Evolutionary conservation across 2,888 invertebrate genomes (phyloP).

Genomic region (Parnassius glacialis): DNA sequence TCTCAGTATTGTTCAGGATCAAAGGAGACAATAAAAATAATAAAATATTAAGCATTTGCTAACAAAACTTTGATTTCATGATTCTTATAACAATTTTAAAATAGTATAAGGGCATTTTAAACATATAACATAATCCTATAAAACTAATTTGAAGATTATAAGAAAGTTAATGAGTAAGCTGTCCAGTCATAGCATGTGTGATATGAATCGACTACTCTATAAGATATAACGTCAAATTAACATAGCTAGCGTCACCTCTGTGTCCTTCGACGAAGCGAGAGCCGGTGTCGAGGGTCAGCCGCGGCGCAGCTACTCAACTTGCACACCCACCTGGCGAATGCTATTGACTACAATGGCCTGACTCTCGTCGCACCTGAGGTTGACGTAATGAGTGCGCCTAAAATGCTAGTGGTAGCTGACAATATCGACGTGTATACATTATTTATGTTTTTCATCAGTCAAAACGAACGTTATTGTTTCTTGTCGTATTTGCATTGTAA

Average conservation of each 20-base stretch:
- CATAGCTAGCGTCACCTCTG: no score
- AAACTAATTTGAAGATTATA: no score
- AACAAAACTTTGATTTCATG: slow-evolving; percentile 55
- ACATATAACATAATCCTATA: no score
- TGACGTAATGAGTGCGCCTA: slow-evolving; percentile 63
- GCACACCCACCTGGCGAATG: slow-evolving; percentile 73
- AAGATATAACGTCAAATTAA: no score
- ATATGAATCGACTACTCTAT: no score
- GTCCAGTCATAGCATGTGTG: no score
- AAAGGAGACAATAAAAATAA: slow-evolving; percentile 68
- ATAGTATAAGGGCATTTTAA: no score
- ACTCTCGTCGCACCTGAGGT: slow-evolving; percentile 52
- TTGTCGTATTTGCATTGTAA: slow-evolving; percentile 30
- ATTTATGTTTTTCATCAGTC: slow-evolving; percentile 13
- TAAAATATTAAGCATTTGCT: slow-evolving; percentile 63
- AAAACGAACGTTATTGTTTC: slow-evolving; percentile 56
- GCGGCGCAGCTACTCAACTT: slow-evolving; percentile 62
- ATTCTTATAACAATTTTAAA: neutral
- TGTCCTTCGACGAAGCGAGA: slow-evolving; percentile 23
- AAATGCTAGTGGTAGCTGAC: slow-evolving; percentile 67
- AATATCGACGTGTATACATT: slow-evolving; percentile 18
- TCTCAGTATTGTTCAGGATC: slow-evolving; percentile 61
- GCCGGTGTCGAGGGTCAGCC: slow-evolving; percentile 57
- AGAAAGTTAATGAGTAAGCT: no score
- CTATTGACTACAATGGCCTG: slow-evolving; percentile 76